Percentiles rank a stretch among this genome's conserved stretches.
Conservation (phyloP, 2,888 invertebrate genomes). For the Drosophila koepferae region DNA sequence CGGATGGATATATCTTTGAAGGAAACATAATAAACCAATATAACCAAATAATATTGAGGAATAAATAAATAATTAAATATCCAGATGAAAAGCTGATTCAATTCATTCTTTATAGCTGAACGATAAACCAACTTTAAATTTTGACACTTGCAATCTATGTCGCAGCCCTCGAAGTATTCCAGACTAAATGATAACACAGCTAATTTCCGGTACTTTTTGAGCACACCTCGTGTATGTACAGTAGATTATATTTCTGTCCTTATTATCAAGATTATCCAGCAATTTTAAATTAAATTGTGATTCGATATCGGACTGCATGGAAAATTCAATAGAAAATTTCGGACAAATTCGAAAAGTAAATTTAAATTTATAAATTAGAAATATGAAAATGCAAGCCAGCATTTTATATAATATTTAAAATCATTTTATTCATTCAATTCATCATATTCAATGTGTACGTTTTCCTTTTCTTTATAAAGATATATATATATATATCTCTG, state of each 20-base stretch:
- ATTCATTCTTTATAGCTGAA: too few relatives aligned
- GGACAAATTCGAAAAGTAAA: neutral
- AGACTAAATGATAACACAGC: too few relatives aligned
- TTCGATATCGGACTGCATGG: neutral
- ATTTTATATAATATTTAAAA: constrained; percentile 19
- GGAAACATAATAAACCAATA: too few relatives aligned
- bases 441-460: constrained; percentile 13
- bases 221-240: neutral
- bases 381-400: constrained; percentile 2
- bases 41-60: too few relatives aligned
- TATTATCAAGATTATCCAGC: neutral
- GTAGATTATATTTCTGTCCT: neutral
- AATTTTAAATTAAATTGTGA: too few relatives aligned
- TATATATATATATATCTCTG: neutral
- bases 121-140: too few relatives aligned
- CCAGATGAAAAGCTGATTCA: too few relatives aligned
- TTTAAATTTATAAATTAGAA: neutral
- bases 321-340: neutral
- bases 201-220: neutral
- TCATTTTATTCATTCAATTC: constrained; percentile 24
- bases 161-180: too few relatives aligned
- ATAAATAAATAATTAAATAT: too few relatives aligned
- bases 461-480: neutral
- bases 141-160: too few relatives aligned
- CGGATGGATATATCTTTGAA: too few relatives aligned